Percentiles rank a stretch among this genome's conserved stretches.
phyloP scores from a whole-genome alignment of 2,888 invertebrate species.

The Caenorhabditis parvicauda region DNA sequence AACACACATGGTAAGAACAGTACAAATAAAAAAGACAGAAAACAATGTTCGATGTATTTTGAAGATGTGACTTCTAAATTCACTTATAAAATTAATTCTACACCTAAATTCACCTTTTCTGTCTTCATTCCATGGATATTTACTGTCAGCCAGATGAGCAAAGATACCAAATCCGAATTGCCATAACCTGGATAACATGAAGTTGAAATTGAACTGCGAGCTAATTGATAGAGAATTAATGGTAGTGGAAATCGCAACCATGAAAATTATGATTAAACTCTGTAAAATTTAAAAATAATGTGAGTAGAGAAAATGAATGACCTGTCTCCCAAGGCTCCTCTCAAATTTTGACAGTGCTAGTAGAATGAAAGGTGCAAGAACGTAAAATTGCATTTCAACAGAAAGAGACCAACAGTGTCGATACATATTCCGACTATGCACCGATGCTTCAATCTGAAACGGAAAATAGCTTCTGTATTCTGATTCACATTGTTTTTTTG shows the following conservation, averaged over 20 bases:
- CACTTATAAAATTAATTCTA: no score
- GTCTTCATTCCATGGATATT: not conserved
- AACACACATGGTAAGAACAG: no score
- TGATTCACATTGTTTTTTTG: no score
- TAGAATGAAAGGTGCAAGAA: not conserved
- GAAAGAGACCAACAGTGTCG: not conserved
- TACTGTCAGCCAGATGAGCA: not conserved
- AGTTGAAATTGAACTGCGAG: not conserved
- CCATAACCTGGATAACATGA: not conserved
- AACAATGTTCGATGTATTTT: no score
- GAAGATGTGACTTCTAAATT: no score
- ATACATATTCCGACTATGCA: not conserved
- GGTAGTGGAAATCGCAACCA: no score
- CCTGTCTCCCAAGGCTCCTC: no score
- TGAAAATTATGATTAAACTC: no score
- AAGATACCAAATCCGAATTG: not conserved
- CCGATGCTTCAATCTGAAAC: not conserved
- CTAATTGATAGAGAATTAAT: not conserved
- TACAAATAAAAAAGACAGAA: no score
- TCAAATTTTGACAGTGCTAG: not conserved
- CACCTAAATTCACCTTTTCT: not conserved
- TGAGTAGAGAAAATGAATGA: no score
- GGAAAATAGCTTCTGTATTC: not conserved
- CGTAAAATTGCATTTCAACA: not conserved
- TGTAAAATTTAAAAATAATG: no score